These are phyloP conservation scores for Hedychridium roseum DNA, from an alignment of 2,888 invertebrate genomes.

Conservation along the genomic window DNA sequence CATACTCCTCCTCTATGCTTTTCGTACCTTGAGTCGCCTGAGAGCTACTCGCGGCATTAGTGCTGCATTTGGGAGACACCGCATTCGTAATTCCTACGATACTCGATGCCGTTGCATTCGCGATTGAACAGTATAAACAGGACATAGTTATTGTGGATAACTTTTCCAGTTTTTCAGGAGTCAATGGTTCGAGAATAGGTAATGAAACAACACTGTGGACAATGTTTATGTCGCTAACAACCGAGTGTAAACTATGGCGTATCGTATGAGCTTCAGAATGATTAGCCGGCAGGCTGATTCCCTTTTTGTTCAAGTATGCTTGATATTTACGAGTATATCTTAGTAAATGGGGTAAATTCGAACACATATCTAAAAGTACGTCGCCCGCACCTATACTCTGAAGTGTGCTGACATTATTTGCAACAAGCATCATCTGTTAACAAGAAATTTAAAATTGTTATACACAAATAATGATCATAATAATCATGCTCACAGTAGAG, in stretches of 20 bases:
- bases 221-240: constrained; percentile 84
- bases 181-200: constrained; percentile 88
- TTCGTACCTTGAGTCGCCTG: constrained; percentile 50
- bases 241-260: constrained; percentile 78
- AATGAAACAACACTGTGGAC: constrained; percentile 85
- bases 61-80: constrained; percentile 69
- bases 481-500: constrained; percentile 4
- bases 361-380: constrained; percentile 82
- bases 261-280: constrained; percentile 78
- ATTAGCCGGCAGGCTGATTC: constrained; percentile 72
- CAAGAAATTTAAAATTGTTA: constrained; percentile 8
- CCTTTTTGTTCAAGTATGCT: constrained; percentile 73
- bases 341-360: constrained; percentile 75
- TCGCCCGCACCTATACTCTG: constrained; percentile 85
- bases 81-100: constrained; percentile 69
- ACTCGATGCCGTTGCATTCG: constrained; percentile 73
- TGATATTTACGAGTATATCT: constrained; percentile 71
- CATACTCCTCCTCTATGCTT: constrained; percentile 77
- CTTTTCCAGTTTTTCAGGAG: constrained; percentile 82
- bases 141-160: constrained; percentile 84
- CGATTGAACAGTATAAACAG: constrained; percentile 81
- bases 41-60: constrained; percentile 42
- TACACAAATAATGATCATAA: neutral
- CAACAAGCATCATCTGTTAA: constrained; percentile 77
- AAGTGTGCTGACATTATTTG: constrained; percentile 80